Conservation (phyloP, 1,140 invertebrate genomes). For the Ptiloglossa arizonensis region DNA sequence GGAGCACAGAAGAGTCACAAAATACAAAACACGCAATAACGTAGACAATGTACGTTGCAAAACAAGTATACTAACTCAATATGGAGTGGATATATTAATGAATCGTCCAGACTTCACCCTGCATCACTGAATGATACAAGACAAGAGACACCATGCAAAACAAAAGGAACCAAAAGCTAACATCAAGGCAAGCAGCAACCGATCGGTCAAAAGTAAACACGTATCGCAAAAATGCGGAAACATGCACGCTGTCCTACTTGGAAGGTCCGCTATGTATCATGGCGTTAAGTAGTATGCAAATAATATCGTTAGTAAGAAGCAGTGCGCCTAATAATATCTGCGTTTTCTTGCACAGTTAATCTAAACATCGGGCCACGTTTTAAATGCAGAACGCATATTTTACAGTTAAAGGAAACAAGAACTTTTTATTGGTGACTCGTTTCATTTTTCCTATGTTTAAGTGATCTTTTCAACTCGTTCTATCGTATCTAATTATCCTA, state of each 20-base stretch:
- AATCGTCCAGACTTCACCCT: conserved; percentile 58
- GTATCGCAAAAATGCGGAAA: conserved; percentile 26
- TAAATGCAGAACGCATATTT: conserved; percentile 56
- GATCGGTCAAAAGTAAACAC: conserved; percentile 29
- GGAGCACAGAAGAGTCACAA: conserved; percentile 22
- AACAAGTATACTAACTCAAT: conserved; percentile 71
- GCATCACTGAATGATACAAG: conserved; percentile 44
- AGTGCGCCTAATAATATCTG: conserved; percentile 66
- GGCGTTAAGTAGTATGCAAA: conserved; percentile 62
- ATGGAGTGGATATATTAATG: conserved; percentile 66
- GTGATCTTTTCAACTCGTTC: not conserved
- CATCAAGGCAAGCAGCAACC: conserved; percentile 64
- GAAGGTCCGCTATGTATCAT: conserved; percentile 36
- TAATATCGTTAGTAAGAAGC: conserved; percentile 71
- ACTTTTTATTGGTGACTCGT: not conserved
- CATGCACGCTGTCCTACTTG: conserved; percentile 58
- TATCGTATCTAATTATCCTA: not conserved
- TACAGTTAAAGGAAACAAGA: not conserved
- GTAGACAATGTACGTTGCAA: conserved; percentile 69
- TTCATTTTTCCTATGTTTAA: not conserved
- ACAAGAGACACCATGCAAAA: conserved; percentile 62
- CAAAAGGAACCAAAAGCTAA: conserved; percentile 52
- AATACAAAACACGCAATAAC: conserved; percentile 49
- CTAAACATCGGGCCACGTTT: conserved; percentile 46
- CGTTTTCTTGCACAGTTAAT: conserved; percentile 46